Percentiles rank a stretch among this genome's conserved stretches.
Evolutionary conservation across 2,888 invertebrate genomes (phyloP).

Genomic region (Uropetala carovei): DNA sequence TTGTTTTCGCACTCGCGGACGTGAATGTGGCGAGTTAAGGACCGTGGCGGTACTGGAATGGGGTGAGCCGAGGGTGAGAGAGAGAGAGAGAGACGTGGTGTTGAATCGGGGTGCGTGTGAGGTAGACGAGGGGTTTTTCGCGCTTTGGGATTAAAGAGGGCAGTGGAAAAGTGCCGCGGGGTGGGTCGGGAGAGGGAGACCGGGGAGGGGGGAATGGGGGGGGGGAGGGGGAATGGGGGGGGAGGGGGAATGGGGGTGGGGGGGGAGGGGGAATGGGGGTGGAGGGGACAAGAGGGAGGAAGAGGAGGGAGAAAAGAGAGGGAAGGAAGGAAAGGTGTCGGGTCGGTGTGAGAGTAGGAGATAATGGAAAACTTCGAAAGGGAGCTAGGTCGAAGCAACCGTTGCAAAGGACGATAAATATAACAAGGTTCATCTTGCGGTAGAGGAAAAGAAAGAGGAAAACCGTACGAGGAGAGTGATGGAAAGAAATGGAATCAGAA

Average conservation of each 20-base stretch:
- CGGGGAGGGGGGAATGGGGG: neutral
- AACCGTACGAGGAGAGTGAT: neutral
- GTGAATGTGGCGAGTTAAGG: slow-evolving; percentile 20
- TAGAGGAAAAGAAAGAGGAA: neutral
- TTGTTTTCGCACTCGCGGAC: slow-evolving; percentile 32
- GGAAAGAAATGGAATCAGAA: neutral
- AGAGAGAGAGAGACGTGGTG: neutral
- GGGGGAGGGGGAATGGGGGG: neutral
- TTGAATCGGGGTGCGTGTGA: slow-evolving; percentile 31
- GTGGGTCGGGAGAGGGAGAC: neutral
- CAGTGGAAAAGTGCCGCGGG: slow-evolving; percentile 16
- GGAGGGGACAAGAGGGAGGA: neutral
- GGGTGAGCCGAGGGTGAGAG: neutral
- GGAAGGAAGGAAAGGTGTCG: neutral
- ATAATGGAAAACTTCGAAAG: neutral
- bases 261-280: neutral
- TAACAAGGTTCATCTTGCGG: slow-evolving; percentile 1
- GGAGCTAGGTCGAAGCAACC: neutral
- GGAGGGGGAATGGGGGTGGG: neutral
- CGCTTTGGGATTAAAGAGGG: slow-evolving; percentile 19
- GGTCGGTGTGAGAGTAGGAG: neutral
- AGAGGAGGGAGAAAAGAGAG: neutral
- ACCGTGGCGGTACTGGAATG: slow-evolving; percentile 6
- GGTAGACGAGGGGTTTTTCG: slow-evolving; percentile 13
- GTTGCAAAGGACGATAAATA: neutral